Conservation (phyloP, 2,797 vertebrate species). For the Morelia viridis region DNA sequence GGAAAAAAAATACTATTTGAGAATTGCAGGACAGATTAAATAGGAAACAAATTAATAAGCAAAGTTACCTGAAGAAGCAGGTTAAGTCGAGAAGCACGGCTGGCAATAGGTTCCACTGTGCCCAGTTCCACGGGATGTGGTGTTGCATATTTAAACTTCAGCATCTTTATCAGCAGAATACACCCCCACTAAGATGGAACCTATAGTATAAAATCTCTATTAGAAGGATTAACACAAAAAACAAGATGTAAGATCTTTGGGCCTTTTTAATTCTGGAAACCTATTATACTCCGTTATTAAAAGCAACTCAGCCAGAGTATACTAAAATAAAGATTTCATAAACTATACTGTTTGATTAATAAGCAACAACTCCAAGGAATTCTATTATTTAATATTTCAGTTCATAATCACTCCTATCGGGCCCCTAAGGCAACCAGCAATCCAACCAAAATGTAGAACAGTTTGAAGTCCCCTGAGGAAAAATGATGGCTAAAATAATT, state of each 20-base stretch:
- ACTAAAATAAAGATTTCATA: neutral
- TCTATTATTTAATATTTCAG: neutral
- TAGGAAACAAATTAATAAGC: neutral
- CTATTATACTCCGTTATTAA: neutral
- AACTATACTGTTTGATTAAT: neutral
- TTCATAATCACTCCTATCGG: neutral
- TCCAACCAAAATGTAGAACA: neutral
- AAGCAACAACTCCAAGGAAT: neutral
- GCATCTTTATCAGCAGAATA: slow-evolving; percentile 71
- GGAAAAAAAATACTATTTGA: neutral
- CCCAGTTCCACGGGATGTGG: slow-evolving; percentile 70
- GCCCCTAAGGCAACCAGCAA: neutral
- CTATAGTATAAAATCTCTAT: neutral
- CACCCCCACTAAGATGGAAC: neutral
- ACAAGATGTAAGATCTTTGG: neutral
- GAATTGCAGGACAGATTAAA: fast-evolving
- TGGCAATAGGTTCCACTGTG: slow-evolving; percentile 81
- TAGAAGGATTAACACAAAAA: neutral
- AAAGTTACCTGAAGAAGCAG: slow-evolving; percentile 88
- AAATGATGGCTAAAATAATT: neutral
- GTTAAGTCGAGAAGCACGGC: slow-evolving; percentile 85
- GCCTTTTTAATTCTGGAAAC: neutral
- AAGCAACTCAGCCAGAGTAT: neutral
- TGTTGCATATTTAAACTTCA: slow-evolving; percentile 91
- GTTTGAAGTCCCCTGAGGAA: neutral